These are phyloP conservation scores for Hirtodrosophila duncani DNA, from an alignment of 2,888 invertebrate genomes.

Conservation along the genomic window DNA sequence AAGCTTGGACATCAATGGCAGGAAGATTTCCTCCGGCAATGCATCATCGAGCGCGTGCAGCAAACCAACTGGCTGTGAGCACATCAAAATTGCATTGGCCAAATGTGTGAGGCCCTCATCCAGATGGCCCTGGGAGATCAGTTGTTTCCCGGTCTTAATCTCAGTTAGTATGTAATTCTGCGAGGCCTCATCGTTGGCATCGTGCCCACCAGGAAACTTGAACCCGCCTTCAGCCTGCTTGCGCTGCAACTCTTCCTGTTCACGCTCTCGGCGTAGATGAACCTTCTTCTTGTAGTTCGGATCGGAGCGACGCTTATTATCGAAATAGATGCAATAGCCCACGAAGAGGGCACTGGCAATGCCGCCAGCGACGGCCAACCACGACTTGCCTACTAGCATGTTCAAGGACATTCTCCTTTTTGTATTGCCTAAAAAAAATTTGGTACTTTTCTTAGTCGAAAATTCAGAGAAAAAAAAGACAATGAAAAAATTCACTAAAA, in stretches of 20 bases:
- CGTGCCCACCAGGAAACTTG: background rate
- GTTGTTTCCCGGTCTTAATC: slow-evolving; percentile 26
- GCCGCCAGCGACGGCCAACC: slow-evolving; percentile 16
- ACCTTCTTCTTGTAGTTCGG: slow-evolving; percentile 34
- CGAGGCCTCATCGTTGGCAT: slow-evolving; percentile 13
- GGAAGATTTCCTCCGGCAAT: slow-evolving; percentile 24
- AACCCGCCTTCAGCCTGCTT: background rate
- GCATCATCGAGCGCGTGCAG: slow-evolving; percentile 22
- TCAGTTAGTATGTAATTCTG: slow-evolving; percentile 31
- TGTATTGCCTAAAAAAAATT: slow-evolving; percentile 5
- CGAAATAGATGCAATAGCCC: slow-evolving; percentile 37
- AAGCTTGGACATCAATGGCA: slow-evolving; percentile 18
- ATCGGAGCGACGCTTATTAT: slow-evolving; percentile 32
- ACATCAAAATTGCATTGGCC: slow-evolving; percentile 34
- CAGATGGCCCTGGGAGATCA: slow-evolving; percentile 13
- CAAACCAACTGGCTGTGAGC: slow-evolving; percentile 30
- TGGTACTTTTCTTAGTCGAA: too few relatives aligned
- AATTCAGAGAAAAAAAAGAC: too few relatives aligned
- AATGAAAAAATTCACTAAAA: too few relatives aligned
- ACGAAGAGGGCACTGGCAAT: slow-evolving; percentile 21
- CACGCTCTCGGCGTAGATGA: slow-evolving; percentile 23
- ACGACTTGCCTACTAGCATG: background rate
- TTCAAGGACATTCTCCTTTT: slow-evolving; percentile 8
- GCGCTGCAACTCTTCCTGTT: background rate
- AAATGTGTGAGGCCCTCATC: slow-evolving; percentile 33